A percentile compares a stretch with the other conserved stretches of the same genome.
phyloP scores from a whole-genome alignment of 2,888 invertebrate genomes.

The Mesoligia furuncula region DNA sequence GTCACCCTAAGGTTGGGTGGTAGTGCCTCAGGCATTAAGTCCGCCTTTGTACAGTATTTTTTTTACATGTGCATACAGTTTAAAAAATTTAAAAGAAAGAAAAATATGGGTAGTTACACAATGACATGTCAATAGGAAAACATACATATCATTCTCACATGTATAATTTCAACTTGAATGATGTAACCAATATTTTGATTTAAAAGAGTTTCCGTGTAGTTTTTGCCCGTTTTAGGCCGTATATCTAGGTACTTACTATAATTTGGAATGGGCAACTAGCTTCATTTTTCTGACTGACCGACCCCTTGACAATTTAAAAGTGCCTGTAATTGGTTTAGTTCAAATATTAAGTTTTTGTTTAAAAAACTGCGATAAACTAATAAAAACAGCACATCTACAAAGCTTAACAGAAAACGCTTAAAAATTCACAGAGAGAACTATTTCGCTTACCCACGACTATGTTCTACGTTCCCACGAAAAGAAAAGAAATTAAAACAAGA shows the following conservation, averaged over 20 bases:
- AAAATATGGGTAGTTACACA: neutral
- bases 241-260: too few species aligned
- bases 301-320: neutral
- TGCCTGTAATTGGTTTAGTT: neutral
- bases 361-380: too few species aligned
- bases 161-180: too few species aligned
- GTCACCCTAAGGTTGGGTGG: too few species aligned
- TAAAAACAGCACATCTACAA: neutral
- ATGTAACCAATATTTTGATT: neutral
- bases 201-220: neutral
- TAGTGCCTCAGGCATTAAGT: too few species aligned
- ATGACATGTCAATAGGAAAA: neutral
- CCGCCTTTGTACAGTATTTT: too few species aligned
- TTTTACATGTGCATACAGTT: too few species aligned
- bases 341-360: too few species aligned
- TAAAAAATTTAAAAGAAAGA: too few species aligned
- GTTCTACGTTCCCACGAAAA: slow-evolving; percentile 1
- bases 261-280: too few species aligned
- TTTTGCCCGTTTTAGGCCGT: neutral
- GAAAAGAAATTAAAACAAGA: slow-evolving; percentile 29
- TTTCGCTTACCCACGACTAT: neutral
- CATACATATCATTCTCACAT: neutral
- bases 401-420: neutral
- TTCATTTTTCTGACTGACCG: neutral
- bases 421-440: neutral